phyloP scores from a whole-genome alignment of 1,140 invertebrate species.

The Drosophila erecta region DNA sequence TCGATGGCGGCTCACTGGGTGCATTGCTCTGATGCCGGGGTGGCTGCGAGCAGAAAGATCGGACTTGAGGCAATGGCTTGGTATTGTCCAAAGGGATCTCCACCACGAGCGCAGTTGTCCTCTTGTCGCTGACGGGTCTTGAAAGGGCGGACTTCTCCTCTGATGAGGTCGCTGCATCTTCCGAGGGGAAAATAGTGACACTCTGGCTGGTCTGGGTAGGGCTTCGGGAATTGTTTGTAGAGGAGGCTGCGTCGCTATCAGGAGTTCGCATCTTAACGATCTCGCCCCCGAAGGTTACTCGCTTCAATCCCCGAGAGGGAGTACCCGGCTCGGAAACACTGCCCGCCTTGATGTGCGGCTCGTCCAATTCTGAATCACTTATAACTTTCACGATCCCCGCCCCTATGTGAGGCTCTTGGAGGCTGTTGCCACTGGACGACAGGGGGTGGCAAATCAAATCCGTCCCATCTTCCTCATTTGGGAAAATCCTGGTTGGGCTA shows the following conservation, averaged over 20 bases:
- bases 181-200: background rate
- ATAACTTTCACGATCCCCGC: constrained; percentile 86
- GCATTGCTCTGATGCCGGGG: constrained; percentile 11
- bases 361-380: constrained; percentile 86
- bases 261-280: constrained; percentile 92
- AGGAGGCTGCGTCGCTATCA: constrained; percentile 88
- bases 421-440: constrained; percentile 46
- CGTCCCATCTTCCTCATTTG: constrained; percentile 75
- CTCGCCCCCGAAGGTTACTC: constrained; percentile 93
- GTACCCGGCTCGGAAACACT: constrained; percentile 48
- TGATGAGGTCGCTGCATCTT: background rate
- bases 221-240: constrained; percentile 30
- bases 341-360: constrained; percentile 62
- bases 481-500: constrained; percentile 52
- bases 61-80: constrained; percentile 51
- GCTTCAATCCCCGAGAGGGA: constrained; percentile 86
- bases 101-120: constrained; percentile 53
- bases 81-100: constrained; percentile 81
- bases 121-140: constrained; percentile 10
- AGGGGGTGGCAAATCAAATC: constrained; percentile 66
- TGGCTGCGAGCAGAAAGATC: constrained; percentile 24
- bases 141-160: background rate
- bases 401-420: constrained; percentile 7
- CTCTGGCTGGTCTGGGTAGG: background rate
- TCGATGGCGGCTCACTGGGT: background rate